phyloP scores from a whole-genome alignment of 1,140 invertebrate species.

The Scaptomyza hsui region DNA sequence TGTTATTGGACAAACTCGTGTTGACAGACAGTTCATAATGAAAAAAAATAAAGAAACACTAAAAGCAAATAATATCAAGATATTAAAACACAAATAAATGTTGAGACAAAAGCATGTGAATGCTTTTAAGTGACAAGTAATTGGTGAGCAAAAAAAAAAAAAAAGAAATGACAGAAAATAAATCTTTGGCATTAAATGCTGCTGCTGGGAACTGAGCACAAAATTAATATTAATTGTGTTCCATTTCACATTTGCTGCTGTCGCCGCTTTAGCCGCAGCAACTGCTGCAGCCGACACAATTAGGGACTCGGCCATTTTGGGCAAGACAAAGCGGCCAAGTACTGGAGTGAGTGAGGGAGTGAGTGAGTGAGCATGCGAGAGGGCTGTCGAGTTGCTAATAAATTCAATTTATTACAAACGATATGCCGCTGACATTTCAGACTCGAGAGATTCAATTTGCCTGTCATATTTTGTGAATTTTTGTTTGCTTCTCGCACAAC shows the following conservation, averaged over 20 bases:
- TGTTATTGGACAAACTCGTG: background rate
- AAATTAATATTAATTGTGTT: slow-evolving; percentile 79
- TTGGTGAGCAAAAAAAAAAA: slow-evolving; percentile 40
- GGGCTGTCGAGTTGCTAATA: slow-evolving; percentile 49
- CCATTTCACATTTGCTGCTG: slow-evolving; percentile 46
- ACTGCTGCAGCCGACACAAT: slow-evolving; percentile 28
- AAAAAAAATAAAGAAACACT: slow-evolving; percentile 24
- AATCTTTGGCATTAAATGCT: slow-evolving; percentile 68
- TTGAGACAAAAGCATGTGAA: slow-evolving; percentile 64
- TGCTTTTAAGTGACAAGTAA: slow-evolving; percentile 80
- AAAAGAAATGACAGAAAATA: slow-evolving; percentile 5
- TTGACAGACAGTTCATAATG: slow-evolving; percentile 29
- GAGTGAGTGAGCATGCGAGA: slow-evolving; percentile 18
- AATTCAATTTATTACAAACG: slow-evolving; percentile 73
- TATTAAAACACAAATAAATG: slow-evolving; percentile 6
- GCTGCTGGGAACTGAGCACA: slow-evolving; percentile 21
- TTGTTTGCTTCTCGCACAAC: slow-evolving; percentile 10
- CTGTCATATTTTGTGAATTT: slow-evolving; percentile 30
- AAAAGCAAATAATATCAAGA: background rate
- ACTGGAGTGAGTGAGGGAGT: too few species aligned
- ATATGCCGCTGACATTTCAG: slow-evolving; percentile 62
- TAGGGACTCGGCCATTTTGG: slow-evolving; percentile 34
- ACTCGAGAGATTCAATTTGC: slow-evolving; percentile 62
- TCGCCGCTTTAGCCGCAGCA: background rate
- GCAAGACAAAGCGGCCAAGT: slow-evolving; percentile 38